Percentiles rank a stretch among this genome's conserved stretches.
Conservation (phyloP, 2,113 vertebrate species). For the Phycodurus eques region DNA sequence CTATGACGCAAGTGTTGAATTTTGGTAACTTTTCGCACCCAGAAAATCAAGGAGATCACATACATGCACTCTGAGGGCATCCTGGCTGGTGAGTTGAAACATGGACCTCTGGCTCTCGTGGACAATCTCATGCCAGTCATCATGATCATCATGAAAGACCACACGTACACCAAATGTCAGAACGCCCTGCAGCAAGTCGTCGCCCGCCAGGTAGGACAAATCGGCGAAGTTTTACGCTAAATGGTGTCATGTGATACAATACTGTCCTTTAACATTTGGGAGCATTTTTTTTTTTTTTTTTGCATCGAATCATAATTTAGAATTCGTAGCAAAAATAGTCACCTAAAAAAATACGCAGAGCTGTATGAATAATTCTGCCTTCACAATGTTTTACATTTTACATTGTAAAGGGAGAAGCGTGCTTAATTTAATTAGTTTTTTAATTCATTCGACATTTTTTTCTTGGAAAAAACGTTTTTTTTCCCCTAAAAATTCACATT, state of each 20-base stretch:
- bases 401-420: neutral
- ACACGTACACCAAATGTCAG: slow-evolving; percentile 94
- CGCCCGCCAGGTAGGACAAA: slow-evolving; percentile 82
- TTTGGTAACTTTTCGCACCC: neutral
- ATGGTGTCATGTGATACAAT: too few relatives aligned
- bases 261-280: too few relatives aligned
- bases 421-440: neutral
- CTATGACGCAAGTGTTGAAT: neutral
- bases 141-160: slow-evolving; percentile 98
- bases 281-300: too few relatives aligned
- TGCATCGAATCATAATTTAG: too few relatives aligned
- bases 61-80: slow-evolving; percentile 99
- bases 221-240: too few relatives aligned
- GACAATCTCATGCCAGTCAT: slow-evolving; percentile 99
- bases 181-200: slow-evolving; percentile 96
- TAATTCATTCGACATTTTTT: too few relatives aligned
- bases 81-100: slow-evolving; percentile 94
- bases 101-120: slow-evolving; percentile 90
- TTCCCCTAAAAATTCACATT: too few relatives aligned
- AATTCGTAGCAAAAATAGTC: too few relatives aligned
- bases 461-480: too few relatives aligned
- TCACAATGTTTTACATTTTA: too few relatives aligned
- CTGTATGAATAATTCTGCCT: too few relatives aligned
- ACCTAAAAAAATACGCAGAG: too few relatives aligned
- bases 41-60: slow-evolving; percentile 99